These are phyloP conservation scores for Cotesia typhae DNA, from an alignment of 1,140 invertebrate genomes.

Conservation along the genomic window DNA sequence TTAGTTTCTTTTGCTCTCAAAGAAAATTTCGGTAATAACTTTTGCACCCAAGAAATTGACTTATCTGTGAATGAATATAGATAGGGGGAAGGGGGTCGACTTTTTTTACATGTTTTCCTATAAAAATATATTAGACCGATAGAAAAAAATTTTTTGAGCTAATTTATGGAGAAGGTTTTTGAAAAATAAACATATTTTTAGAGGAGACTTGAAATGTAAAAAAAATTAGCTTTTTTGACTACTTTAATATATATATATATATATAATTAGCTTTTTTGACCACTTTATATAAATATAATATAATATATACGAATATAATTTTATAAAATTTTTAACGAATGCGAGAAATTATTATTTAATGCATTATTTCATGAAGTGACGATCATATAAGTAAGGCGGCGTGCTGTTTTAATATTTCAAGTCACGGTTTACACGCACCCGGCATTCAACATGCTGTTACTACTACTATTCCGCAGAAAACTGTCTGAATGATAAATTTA, in stretches of 20 bases:
- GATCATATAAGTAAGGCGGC: neutral
- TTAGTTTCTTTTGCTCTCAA: too few species aligned
- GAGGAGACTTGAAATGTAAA: too few species aligned
- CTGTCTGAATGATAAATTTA: constrained; percentile 27
- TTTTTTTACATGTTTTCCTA: too few species aligned
- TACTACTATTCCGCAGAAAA: constrained; percentile 5
- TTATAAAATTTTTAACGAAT: neutral
- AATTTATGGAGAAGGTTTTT: neutral
- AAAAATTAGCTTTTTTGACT: too few species aligned
- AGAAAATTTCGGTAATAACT: too few species aligned
- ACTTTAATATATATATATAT: too few species aligned
- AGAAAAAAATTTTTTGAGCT: neutral
- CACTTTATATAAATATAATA: too few species aligned
- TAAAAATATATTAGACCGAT: too few species aligned
- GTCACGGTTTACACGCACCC: constrained; percentile 3
- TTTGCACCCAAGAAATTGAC: too few species aligned
- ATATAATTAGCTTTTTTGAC: too few species aligned
- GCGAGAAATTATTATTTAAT: neutral
- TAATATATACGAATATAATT: neutral
- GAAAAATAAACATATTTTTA: neutral
- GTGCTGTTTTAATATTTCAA: constrained; percentile 28
- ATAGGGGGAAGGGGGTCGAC: too few species aligned
- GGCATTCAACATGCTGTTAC: neutral
- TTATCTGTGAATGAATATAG: too few species aligned
- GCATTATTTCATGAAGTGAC: neutral